phyloP scores from a whole-genome alignment of 1,140 invertebrate genomes.

The Caerostris extrusa region DNA sequence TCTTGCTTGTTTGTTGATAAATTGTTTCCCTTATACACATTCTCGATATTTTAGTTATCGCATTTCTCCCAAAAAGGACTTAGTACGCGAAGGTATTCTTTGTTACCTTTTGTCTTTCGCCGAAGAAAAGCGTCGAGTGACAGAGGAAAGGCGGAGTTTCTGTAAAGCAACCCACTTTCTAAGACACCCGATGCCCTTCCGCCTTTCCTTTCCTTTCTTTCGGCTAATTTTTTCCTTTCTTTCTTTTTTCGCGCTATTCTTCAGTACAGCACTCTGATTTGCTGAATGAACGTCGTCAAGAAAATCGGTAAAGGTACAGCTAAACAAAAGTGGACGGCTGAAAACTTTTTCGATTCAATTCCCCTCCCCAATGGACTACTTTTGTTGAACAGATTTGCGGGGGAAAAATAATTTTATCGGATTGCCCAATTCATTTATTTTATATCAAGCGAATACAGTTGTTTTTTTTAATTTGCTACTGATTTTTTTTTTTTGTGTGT shows the following conservation, averaged over 20 bases:
- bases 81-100: neutral
- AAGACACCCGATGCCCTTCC: neutral
- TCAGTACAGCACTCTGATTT: neutral
- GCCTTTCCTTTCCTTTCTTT: conserved; percentile 6
- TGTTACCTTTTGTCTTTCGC: neutral
- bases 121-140: neutral
- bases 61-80: too few relatives aligned
- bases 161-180: conserved; percentile 6
- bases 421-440: too few relatives aligned
- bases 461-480: too few relatives aligned
- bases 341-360: neutral
- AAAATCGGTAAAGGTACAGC: neutral
- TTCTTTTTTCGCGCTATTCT: neutral
- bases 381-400: neutral
- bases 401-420: neutral
- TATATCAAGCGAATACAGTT: too few relatives aligned
- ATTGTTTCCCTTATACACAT: too few relatives aligned
- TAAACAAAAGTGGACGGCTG: neutral
- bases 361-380: neutral
- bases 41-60: too few relatives aligned
- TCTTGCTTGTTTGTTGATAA: too few relatives aligned
- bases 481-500: too few relatives aligned
- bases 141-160: conserved; percentile 19
- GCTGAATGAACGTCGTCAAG: neutral
- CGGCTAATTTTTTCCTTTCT: neutral